A percentile compares a stretch with the other conserved stretches of the same genome.
Evolutionary conservation across 1,140 invertebrate genomes (phyloP).

Genomic region (Penaeus indicus): DNA sequence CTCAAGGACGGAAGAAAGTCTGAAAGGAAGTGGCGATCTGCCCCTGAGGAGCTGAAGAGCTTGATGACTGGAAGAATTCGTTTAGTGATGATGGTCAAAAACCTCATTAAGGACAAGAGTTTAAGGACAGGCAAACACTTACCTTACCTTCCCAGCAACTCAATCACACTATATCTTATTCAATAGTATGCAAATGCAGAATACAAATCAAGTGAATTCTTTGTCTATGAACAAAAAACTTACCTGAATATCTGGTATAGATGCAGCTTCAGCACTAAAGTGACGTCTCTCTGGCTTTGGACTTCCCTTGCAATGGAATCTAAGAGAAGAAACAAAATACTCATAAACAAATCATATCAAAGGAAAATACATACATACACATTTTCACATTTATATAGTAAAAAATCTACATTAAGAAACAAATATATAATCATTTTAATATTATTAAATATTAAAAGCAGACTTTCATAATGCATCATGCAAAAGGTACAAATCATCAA

Average conservation of each 20-base stretch:
- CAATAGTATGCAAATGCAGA: neutral
- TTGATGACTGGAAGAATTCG: no score
- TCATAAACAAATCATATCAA: constrained; percentile 1
- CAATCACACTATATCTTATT: neutral
- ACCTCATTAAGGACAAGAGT: no score
- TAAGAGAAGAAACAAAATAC: constrained; percentile 26
- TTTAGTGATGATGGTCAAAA: no score
- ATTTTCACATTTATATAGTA: neutral
- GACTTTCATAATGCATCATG: neutral
- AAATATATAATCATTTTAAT: no score
- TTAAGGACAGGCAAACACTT: no score
- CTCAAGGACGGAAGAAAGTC: no score
- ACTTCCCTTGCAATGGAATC: constrained; percentile 69
- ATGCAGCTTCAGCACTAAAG: constrained; percentile 90
- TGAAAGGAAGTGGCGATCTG: no score
- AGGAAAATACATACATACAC: constrained; percentile 16
- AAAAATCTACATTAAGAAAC: no score
- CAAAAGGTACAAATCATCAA: neutral
- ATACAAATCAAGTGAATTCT: no score
- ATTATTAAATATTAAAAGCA: neutral
- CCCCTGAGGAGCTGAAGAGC: no score
- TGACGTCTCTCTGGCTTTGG: constrained; percentile 82
- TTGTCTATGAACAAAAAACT: neutral
- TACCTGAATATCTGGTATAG: constrained; percentile 91
- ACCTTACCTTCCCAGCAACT: no score